Conservation (phyloP, 2,113 vertebrate genomes). For the Burhinus oedicnemus region DNA sequence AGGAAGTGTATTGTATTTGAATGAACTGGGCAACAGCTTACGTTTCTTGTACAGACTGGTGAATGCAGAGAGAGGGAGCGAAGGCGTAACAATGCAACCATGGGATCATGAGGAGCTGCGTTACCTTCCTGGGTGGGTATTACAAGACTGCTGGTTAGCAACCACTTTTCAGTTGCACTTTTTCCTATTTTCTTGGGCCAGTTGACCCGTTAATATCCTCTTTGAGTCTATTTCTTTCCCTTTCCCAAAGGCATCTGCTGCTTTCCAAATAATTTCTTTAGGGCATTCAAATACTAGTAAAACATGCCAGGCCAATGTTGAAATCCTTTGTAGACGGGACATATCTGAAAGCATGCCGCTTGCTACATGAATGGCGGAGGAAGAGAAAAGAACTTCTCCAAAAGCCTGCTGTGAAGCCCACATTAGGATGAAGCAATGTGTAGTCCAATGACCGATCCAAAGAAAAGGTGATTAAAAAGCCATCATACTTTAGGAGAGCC, state of each 20-base stretch:
- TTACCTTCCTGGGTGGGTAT: neutral
- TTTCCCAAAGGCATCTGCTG: neutral
- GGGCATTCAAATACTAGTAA: neutral
- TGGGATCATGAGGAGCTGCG: neutral
- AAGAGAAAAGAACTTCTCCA: neutral
- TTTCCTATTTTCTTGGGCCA: neutral
- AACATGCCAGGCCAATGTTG: neutral
- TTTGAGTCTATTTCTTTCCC: neutral
- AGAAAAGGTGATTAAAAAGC: neutral
- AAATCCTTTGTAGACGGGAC: neutral
- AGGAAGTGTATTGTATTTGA: neutral
- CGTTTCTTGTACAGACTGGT: neutral
- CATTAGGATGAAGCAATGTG: neutral
- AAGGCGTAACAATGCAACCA: neutral
- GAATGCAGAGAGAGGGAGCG: neutral
- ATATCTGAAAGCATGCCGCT: fast-evolving
- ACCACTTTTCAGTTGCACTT: neutral
- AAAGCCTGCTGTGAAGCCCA: neutral
- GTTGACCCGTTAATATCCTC: neutral
- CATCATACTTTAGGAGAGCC: neutral
- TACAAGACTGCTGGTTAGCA: neutral
- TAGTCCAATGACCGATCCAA: neutral
- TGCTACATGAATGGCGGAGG: neutral
- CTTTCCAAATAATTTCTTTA: neutral
- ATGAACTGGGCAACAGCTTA: neutral